These are phyloP conservation scores for Cylindroiulus punctatus DNA, from an alignment of 2,888 invertebrate species.

Conservation along the genomic window DNA sequence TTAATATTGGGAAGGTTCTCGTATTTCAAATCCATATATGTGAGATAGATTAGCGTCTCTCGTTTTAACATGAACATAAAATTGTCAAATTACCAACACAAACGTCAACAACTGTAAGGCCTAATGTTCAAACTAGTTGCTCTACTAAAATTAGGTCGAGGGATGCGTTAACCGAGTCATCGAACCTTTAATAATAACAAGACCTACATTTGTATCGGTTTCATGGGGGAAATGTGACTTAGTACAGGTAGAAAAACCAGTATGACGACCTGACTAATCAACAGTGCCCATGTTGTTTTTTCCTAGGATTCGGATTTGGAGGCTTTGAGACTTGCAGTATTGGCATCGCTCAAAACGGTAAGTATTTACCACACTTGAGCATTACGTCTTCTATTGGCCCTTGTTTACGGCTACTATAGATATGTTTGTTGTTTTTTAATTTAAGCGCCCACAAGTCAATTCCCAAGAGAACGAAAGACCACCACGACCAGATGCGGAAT, in stretches of 20 bases:
- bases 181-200: constrained; percentile 27
- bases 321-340: constrained; percentile 55
- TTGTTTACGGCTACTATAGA: too few species aligned
- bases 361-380: constrained; percentile 24
- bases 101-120: neutral
- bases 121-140: constrained; percentile 9
- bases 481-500: constrained; percentile 50
- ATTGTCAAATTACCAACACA: neutral
- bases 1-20: neutral
- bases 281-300: neutral
- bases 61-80: neutral
- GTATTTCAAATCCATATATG: neutral
- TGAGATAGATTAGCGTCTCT: neutral
- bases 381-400: too few species aligned
- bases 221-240: neutral
- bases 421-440: neutral
- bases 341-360: constrained; percentile 56
- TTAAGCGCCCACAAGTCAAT: neutral
- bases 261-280: neutral
- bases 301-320: constrained; percentile 56
- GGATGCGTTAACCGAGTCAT: neutral
- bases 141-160: neutral
- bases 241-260: neutral
- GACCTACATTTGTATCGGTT: neutral
- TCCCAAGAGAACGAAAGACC: neutral